These are phyloP conservation scores for Prunella strophiata DNA, from an alignment of 2,797 vertebrate genomes.

Conservation along the genomic window DNA sequence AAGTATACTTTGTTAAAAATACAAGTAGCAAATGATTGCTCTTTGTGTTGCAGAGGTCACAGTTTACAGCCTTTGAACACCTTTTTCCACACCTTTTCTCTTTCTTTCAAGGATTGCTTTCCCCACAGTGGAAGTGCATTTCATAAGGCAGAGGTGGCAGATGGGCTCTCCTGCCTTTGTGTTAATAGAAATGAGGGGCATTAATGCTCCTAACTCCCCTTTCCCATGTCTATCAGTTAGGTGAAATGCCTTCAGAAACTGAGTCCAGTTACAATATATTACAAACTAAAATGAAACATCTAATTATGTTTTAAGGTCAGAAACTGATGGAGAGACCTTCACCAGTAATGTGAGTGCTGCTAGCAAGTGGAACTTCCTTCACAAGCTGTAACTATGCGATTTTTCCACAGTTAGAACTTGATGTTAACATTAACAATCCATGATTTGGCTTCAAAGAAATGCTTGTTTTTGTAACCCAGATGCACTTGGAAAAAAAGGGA, in stretches of 20 bases:
- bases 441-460: conserved; percentile 55
- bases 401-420: conserved; percentile 60
- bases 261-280: background rate
- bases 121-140: background rate
- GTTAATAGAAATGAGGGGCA: background rate
- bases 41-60: background rate
- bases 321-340: background rate
- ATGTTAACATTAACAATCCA: conserved; percentile 11
- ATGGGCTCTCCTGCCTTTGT: background rate
- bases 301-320: conserved; percentile 31
- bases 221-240: background rate
- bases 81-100: background rate
- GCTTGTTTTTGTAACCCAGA: conserved; percentile 63
- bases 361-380: conserved; percentile 29
- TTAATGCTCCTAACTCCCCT: background rate
- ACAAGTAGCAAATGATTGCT: background rate
- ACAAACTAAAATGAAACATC: conserved; percentile 7
- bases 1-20: background rate
- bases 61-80: background rate
- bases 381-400: conserved; percentile 40
- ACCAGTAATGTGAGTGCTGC: background rate
- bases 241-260: background rate
- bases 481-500: background rate
- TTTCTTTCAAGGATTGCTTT: background rate
- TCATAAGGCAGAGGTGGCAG: background rate